phyloP scores from a whole-genome alignment of 2,888 invertebrate species.

The Cremastobaeus sp. region DNA sequence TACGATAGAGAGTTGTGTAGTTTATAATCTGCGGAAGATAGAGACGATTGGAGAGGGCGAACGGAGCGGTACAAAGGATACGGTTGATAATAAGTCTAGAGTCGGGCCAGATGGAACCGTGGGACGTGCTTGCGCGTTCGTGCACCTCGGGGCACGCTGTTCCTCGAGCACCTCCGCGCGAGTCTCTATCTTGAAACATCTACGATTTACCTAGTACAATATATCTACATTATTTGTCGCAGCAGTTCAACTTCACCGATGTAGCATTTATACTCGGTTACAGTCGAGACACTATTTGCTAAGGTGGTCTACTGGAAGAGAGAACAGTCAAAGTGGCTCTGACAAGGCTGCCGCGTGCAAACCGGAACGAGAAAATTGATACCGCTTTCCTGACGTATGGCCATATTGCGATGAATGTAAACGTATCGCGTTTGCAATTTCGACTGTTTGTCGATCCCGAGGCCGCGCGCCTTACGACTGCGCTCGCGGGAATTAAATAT shows the following conservation, averaged over 20 bases:
- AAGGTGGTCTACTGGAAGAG: constrained; percentile 59
- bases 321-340: constrained; percentile 56
- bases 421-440: constrained; percentile 34
- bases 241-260: constrained; percentile 62
- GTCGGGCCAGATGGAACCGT: constrained; percentile 15
- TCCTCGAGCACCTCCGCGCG: constrained; percentile 44
- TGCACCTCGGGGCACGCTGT: constrained; percentile 12
- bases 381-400: constrained; percentile 33
- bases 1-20: constrained; percentile 74
- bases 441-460: constrained; percentile 36
- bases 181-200: constrained; percentile 62
- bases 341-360: constrained; percentile 62
- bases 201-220: constrained; percentile 61
- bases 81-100: constrained; percentile 33
- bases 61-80: constrained; percentile 37
- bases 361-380: constrained; percentile 47
- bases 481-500: constrained; percentile 27
- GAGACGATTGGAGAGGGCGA: constrained; percentile 55
- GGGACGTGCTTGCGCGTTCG: constrained; percentile 24
- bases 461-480: constrained; percentile 16
- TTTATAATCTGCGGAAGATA: constrained; percentile 65
- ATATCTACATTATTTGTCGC: constrained; percentile 64
- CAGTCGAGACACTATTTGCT: constrained; percentile 55
- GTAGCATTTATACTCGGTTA: constrained; percentile 58
- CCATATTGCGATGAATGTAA: constrained; percentile 41